Conservation (phyloP, 2,888 invertebrate species). For the Myopa testacea region DNA sequence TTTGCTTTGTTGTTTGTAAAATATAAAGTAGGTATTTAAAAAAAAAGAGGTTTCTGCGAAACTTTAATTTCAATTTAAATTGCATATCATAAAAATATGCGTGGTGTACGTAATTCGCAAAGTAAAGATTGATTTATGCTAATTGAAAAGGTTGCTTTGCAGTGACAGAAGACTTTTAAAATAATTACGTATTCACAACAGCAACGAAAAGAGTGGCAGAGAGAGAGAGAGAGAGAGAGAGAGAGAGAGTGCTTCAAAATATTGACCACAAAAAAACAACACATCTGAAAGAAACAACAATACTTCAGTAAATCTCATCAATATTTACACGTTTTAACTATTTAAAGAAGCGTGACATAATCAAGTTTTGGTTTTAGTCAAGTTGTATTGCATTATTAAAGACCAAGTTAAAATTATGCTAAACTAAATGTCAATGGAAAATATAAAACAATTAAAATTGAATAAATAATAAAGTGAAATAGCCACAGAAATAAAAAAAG, state of each 20-base stretch:
- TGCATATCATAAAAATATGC: background rate
- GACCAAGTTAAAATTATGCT: background rate
- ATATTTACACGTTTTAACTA: background rate
- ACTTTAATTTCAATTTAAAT: background rate
- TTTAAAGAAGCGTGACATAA: background rate
- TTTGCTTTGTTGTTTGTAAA: too few species aligned
- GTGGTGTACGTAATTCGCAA: background rate
- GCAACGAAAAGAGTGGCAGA: background rate
- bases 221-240: too few species aligned
- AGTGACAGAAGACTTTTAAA: background rate
- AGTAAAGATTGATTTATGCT: background rate
- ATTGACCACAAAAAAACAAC: background rate
- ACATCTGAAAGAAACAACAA: background rate
- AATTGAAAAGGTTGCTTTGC: background rate
- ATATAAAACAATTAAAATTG: background rate
- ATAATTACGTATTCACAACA: background rate
- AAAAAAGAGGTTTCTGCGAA: background rate
- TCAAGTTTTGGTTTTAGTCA: too few species aligned
- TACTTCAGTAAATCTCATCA: background rate
- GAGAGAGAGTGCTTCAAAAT: background rate
- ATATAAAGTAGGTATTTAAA: too few species aligned
- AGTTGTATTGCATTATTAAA: too few species aligned
- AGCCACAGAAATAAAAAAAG: background rate
- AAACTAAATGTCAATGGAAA: background rate
- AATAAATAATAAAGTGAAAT: background rate